Conservation (phyloP, 2,888 invertebrate species). For the Serripes groenlandicus region DNA sequence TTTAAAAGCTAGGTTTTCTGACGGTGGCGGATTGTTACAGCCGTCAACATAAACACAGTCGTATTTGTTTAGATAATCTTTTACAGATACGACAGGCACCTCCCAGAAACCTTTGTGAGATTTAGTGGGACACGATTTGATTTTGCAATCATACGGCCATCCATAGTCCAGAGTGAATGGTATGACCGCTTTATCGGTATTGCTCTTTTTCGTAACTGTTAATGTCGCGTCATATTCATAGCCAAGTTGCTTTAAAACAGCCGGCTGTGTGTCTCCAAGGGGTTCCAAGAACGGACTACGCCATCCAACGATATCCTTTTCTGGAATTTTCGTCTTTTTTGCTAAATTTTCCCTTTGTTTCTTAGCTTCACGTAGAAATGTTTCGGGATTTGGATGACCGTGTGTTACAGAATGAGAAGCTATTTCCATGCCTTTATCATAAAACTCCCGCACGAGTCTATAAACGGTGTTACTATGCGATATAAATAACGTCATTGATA, state of each 20-base stretch:
- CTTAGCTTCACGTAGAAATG: constrained; percentile 74
- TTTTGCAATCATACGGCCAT: constrained; percentile 81
- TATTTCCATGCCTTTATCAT: constrained; percentile 79
- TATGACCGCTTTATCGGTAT: constrained; percentile 61
- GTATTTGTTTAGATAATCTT: constrained; percentile 78
- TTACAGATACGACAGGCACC: constrained; percentile 88
- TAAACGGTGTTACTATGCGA: constrained; percentile 99
- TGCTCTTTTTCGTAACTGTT: constrained; percentile 69
- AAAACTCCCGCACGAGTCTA: constrained; percentile 90
- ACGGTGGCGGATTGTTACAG: constrained; percentile 78
- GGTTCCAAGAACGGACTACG: constrained; percentile 81
- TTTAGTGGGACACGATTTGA: constrained; percentile 77
- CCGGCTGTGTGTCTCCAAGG: constrained; percentile 75
- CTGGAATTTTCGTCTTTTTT: constrained; percentile 86
- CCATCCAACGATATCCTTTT: constrained; percentile 77
- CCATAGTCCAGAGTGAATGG: constrained; percentile 95
- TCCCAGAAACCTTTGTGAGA: constrained; percentile 89
- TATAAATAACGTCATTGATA: constrained; percentile 98
- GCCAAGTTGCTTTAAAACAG: constrained; percentile 68
- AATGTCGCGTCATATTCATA: constrained; percentile 81
- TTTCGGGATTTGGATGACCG: constrained; percentile 65
- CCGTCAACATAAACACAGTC: constrained; percentile 83
- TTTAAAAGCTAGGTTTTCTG: constrained; percentile 78
- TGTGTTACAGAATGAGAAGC: constrained; percentile 80
- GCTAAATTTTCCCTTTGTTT: constrained; percentile 78